Percentiles rank a stretch among this genome's conserved stretches.
phyloP scores from a whole-genome alignment of 1,140 invertebrate genomes.

The Drosophila simulans region DNA sequence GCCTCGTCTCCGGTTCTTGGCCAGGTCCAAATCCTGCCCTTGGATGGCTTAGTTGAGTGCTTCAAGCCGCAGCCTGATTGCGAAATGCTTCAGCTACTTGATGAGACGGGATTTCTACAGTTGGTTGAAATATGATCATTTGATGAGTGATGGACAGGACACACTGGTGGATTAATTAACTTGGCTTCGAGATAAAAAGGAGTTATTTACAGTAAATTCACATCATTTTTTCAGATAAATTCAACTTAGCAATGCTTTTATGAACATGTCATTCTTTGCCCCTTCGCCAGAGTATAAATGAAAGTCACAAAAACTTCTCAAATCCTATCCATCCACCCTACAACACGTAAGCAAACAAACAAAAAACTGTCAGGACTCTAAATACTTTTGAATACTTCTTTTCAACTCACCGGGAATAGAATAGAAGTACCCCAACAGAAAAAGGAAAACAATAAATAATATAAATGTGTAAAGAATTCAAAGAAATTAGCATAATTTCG shows the following conservation, averaged over 20 bases:
- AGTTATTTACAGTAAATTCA: too few species aligned
- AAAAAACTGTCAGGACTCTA: constrained; percentile 65
- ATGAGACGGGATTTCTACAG: constrained; percentile 30
- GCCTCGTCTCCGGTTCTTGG: constrained; percentile 40
- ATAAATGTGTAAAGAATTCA: constrained; percentile 76
- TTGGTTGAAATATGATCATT: constrained; percentile 28
- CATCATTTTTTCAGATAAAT: background rate
- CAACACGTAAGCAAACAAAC: constrained; percentile 7
- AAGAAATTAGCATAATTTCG: constrained; percentile 75
- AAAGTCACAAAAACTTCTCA: constrained; percentile 62
- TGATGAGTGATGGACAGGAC: constrained; percentile 15
- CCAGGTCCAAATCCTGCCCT: constrained; percentile 47
- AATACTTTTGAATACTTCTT: constrained; percentile 70
- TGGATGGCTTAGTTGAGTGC: constrained; percentile 61
- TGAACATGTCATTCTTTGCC: background rate
- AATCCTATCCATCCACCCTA: constrained; percentile 21
- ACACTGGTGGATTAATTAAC: constrained; percentile 29
- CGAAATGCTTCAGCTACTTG: constrained; percentile 42
- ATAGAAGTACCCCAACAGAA: constrained; percentile 9
- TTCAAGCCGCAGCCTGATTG: constrained; percentile 46
- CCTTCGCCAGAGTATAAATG: constrained; percentile 61
- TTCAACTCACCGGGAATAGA: constrained; percentile 43
- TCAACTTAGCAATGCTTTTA: background rate
- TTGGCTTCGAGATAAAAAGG: background rate
- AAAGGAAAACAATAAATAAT: constrained; percentile 76